A percentile compares a stretch with the other conserved stretches of the same genome.
phyloP scores from a whole-genome alignment of 2,113 vertebrate species.

The Circaetus cinerascens region DNA sequence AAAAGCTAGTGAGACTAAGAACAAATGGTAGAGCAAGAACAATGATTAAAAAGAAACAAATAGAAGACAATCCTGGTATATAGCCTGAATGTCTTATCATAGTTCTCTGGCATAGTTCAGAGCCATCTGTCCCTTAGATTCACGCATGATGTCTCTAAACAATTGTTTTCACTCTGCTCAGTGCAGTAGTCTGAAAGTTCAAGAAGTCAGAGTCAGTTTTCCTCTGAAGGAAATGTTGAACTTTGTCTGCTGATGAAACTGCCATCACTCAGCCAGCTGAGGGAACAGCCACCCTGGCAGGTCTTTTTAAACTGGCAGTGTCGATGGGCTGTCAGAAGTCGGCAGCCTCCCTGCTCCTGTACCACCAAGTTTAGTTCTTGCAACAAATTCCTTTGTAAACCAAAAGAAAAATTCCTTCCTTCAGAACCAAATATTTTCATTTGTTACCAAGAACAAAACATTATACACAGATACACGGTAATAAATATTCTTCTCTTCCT shows the following conservation, averaged over 20 bases:
- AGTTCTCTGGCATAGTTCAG: neutral
- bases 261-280: neutral
- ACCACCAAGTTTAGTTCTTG: neutral
- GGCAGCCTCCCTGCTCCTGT: neutral
- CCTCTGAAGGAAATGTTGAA: neutral
- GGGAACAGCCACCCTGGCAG: neutral
- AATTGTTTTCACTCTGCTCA: constrained; percentile 17
- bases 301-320: neutral
- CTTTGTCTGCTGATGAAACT: neutral
- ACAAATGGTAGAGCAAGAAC: neutral
- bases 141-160: neutral
- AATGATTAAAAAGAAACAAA: neutral
- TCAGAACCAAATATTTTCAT: neutral
- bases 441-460: neutral
- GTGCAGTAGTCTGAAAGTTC: constrained; percentile 10
- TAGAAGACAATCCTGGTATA: neutral
- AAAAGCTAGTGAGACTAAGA: neutral
- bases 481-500: neutral
- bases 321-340: neutral
- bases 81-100: neutral
- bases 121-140: constrained; percentile 9
- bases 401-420: neutral
- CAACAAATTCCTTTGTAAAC: neutral
- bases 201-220: neutral
- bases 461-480: neutral